phyloP scores from a whole-genome alignment of 2,113 vertebrate species.

The Struthidea cinerea region DNA sequence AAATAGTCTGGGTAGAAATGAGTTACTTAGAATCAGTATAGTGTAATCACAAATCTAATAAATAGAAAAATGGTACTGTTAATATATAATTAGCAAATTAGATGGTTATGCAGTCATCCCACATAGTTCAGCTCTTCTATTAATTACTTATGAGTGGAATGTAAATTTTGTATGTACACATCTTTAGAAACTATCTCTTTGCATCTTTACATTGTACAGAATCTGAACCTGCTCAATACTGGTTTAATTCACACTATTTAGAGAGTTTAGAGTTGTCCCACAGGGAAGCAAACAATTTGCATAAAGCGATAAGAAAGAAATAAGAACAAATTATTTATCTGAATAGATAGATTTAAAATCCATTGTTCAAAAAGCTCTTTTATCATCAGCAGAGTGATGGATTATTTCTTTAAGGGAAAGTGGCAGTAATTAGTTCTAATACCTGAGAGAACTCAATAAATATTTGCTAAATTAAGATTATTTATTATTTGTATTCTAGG shows the following conservation, averaged over 20 bases:
- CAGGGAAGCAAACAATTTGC: slow-evolving; percentile 3
- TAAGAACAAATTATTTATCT: slow-evolving; percentile 31
- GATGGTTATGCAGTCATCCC: not conserved
- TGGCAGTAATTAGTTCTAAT: slow-evolving; percentile 39
- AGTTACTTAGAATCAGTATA: not conserved
- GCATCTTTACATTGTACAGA: not conserved
- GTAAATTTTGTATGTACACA: not conserved
- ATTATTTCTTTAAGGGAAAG: slow-evolving; percentile 45
- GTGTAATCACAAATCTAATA: not conserved
- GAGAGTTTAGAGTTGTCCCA: not conserved
- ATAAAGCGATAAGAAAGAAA: not conserved
- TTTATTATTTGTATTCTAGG: slow-evolving; percentile 11
- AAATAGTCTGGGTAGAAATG: not conserved
- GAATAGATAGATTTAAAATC: slow-evolving; percentile 17
- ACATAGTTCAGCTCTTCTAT: not conserved
- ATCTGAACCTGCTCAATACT: not conserved
- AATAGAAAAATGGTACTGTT: not conserved
- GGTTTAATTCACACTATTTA: not conserved
- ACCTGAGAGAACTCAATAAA: slow-evolving; percentile 52
- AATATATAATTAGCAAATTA: not conserved
- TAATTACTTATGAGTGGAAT: not conserved
- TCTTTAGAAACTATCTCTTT: not conserved
- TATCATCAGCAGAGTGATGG: slow-evolving; percentile 16
- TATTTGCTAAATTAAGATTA: slow-evolving; percentile 35
- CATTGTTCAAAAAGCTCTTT: slow-evolving; percentile 30